These are phyloP conservation scores for Crepidodera aurea DNA, from an alignment of 2,888 invertebrate species.

Conservation along the genomic window DNA sequence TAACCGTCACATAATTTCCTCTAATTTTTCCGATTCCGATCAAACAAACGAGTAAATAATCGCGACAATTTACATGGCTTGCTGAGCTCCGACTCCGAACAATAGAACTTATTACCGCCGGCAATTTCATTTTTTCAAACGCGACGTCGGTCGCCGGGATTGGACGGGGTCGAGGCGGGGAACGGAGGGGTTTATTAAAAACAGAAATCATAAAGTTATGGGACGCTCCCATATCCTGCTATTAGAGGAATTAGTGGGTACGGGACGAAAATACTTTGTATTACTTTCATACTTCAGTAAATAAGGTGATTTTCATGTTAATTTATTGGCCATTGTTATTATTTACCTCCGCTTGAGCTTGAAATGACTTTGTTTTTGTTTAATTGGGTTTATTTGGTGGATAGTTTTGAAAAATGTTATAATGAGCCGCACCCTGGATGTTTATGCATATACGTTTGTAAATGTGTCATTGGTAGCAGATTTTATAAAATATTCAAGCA, in stretches of 20 bases:
- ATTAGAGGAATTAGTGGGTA: slow-evolving; percentile 48
- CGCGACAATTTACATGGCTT: slow-evolving; percentile 46
- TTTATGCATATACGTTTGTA: too few species aligned
- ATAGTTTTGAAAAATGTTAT: slow-evolving; percentile 29
- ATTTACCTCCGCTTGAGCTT: slow-evolving; percentile 54
- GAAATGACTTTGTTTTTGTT: slow-evolving; percentile 47
- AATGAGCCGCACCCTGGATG: too few species aligned
- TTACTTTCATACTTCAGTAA: slow-evolving; percentile 55
- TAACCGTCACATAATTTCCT: slow-evolving; percentile 33
- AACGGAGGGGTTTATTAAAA: slow-evolving; percentile 41
- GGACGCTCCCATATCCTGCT: slow-evolving; percentile 52
- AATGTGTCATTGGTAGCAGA: too few species aligned
- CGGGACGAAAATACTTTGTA: slow-evolving; percentile 47
- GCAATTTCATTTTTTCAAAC: slow-evolving; percentile 40
- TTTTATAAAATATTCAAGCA: too few species aligned
- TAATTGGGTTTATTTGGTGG: slow-evolving; percentile 31
- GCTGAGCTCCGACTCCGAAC: slow-evolving; percentile 39
- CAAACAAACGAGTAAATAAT: slow-evolving; percentile 42
- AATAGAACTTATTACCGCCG: slow-evolving; percentile 38
- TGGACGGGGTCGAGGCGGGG: neutral
- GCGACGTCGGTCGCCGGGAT: neutral
- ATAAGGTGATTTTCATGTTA: slow-evolving; percentile 49
- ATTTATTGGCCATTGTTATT: slow-evolving; percentile 58
- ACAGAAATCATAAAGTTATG: slow-evolving; percentile 44
- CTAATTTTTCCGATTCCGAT: slow-evolving; percentile 45